Evolutionary conservation across 92 coral and sea anemone genomes (phyloP).

Genomic region (Chrysogorgia sp.): DNA sequence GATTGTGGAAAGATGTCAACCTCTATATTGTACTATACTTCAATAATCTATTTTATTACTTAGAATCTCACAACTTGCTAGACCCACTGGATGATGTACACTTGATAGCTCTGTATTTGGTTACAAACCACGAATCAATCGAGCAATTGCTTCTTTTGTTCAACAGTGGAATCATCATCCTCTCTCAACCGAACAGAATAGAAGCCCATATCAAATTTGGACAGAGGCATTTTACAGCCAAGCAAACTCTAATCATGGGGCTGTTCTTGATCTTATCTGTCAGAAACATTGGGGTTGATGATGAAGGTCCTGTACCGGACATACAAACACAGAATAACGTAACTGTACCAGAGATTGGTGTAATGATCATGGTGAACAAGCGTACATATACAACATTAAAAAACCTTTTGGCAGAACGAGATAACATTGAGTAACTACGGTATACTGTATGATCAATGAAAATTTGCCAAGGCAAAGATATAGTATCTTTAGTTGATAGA

Average conservation of each 20-base stretch:
- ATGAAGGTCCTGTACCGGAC: conserved; percentile 29
- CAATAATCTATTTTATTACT: conserved; percentile 39
- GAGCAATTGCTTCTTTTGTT: conserved; percentile 28
- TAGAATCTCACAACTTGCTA: conserved; percentile 41
- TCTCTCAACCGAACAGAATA: conserved; percentile 49
- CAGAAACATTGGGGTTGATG: conserved; percentile 14
- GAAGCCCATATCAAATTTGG: conserved; percentile 57
- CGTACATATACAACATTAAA: conserved; percentile 13
- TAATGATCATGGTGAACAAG: conserved; percentile 33
- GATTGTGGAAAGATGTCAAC: conserved; percentile 61
- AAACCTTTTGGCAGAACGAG: neutral
- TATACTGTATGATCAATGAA: neutral
- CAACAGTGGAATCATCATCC: conserved; percentile 61
- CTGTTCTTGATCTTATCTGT: conserved; percentile 11
- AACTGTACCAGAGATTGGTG: conserved; percentile 4
- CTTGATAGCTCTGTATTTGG: conserved; percentile 41
- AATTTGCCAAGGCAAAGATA: neutral
- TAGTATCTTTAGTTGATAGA: neutral
- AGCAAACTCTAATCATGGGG: conserved; percentile 8
- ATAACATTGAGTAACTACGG: neutral
- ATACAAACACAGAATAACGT: conserved; percentile 29
- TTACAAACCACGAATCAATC: conserved; percentile 46
- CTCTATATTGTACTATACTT: conserved; percentile 48
- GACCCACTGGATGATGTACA: conserved; percentile 38
- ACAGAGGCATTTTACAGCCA: conserved; percentile 30